A percentile compares a stretch with the other conserved stretches of the same genome.
These are phyloP conservation scores for Polypterus senegalus DNA, from an alignment of 2,113 vertebrate genomes.

Conservation along the genomic window DNA sequence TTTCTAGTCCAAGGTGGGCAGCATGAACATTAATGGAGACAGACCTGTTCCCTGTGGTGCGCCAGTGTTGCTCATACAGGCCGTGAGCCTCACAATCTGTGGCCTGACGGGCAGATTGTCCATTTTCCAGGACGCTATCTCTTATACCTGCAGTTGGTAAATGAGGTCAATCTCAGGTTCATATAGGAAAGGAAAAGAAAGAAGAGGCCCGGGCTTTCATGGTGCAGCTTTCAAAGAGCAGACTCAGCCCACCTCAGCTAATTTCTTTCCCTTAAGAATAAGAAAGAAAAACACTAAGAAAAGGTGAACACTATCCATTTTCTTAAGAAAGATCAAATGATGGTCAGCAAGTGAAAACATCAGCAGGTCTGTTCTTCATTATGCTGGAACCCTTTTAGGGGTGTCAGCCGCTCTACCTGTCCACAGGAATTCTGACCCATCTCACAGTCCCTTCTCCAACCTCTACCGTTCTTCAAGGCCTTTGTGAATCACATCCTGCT, in stretches of 20 bases:
- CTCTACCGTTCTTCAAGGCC: constrained; percentile 49
- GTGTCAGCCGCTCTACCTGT: constrained; percentile 81
- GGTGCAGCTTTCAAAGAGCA: constrained; percentile 45
- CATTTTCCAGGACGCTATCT: too few relatives aligned
- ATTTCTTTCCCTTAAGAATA: constrained; percentile 61
- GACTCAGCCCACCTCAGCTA: constrained; percentile 64
- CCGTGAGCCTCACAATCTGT: too few relatives aligned
- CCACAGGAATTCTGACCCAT: constrained; percentile 80
- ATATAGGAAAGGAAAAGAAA: background rate
- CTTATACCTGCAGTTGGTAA: too few relatives aligned
- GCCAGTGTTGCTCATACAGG: too few relatives aligned
- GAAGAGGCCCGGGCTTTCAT: constrained; percentile 32
- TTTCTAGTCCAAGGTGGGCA: too few relatives aligned
- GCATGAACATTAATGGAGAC: too few relatives aligned
- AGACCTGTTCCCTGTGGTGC: too few relatives aligned
- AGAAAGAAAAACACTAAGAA: constrained; percentile 52
- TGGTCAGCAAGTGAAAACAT: constrained; percentile 77
- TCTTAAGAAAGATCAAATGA: constrained; percentile 70
- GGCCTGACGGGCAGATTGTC: too few relatives aligned
- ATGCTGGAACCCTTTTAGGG: constrained; percentile 71
- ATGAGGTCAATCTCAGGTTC: too few relatives aligned
- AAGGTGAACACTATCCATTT: constrained; percentile 47
- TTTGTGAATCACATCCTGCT: constrained; percentile 65
- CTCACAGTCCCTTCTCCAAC: constrained; percentile 60
- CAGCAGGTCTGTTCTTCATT: constrained; percentile 94